Conservation (phyloP, 1,140 invertebrate species). For the Triops cancriformis region DNA sequence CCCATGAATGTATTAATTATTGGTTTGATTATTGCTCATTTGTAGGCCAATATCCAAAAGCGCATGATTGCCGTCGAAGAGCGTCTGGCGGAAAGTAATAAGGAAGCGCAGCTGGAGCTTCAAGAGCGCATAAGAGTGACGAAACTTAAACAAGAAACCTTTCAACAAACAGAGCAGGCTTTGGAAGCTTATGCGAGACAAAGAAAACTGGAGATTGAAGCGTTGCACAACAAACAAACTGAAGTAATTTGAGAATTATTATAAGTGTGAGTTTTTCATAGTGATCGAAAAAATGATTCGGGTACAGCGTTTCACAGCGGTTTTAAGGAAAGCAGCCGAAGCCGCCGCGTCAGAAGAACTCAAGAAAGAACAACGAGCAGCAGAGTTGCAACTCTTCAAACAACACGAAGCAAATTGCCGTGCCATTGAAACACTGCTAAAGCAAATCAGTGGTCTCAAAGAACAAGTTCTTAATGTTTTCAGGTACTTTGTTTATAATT, state of each 20-base stretch:
- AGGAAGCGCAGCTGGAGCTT: not conserved
- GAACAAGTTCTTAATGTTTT: not conserved
- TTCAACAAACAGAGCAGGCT: not conserved
- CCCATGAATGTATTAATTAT: not conserved
- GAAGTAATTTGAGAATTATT: not conserved
- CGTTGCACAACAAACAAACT: not conserved
- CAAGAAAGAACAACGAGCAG: not conserved
- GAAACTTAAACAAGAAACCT: not conserved
- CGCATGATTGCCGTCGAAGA: not conserved
- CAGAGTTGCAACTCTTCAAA: not conserved
- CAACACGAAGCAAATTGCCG: not conserved
- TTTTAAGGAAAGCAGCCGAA: not conserved
- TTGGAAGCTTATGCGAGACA: slow-evolving; percentile 1
- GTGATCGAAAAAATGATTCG: not conserved
- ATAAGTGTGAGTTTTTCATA: not conserved
- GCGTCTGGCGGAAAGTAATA: not conserved
- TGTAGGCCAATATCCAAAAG: not conserved
- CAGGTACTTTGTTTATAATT: too few relatives aligned
- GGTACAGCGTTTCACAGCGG: not conserved
- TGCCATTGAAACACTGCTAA: not conserved
- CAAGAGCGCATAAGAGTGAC: not conserved
- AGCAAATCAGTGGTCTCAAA: not conserved
- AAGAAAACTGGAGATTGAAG: not conserved
- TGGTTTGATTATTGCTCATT: not conserved
- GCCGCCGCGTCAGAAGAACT: not conserved